phyloP scores from a whole-genome alignment of 2,113 vertebrate species.

The Alligator sinensis region DNA sequence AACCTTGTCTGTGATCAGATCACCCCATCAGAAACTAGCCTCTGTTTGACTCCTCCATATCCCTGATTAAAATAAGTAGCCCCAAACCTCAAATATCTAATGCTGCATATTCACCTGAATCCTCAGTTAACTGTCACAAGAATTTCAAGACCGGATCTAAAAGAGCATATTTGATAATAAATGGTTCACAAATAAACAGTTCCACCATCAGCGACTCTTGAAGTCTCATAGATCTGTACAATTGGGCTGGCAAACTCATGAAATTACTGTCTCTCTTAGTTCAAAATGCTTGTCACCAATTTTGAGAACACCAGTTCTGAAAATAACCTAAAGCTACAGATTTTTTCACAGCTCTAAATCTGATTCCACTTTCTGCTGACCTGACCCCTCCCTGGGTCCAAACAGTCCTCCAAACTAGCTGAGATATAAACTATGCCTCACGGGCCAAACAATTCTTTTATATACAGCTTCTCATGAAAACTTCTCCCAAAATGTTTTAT shows the following conservation, averaged over 20 bases:
- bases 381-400: neutral
- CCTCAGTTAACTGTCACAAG: accelerated
- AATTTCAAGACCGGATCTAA: slow-evolving; percentile 1
- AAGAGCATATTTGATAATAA: neutral
- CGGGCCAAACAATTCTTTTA: accelerated
- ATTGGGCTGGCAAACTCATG: neutral
- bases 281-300: neutral
- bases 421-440: neutral
- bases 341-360: neutral
- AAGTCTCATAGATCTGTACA: neutral
- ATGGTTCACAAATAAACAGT: neutral
- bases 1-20: neutral
- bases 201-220: neutral
- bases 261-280: neutral
- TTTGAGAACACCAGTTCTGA: neutral
- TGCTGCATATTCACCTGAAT: neutral
- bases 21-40: neutral
- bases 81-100: neutral
- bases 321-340: neutral
- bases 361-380: neutral
- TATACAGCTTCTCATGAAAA: neutral
- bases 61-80: neutral
- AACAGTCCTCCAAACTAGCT: neutral
- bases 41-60: neutral
- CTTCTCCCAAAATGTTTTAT: neutral